These are phyloP conservation scores for Jordanella pulchra DNA, from an alignment of 2,797 vertebrate species.

Conservation along the genomic window DNA sequence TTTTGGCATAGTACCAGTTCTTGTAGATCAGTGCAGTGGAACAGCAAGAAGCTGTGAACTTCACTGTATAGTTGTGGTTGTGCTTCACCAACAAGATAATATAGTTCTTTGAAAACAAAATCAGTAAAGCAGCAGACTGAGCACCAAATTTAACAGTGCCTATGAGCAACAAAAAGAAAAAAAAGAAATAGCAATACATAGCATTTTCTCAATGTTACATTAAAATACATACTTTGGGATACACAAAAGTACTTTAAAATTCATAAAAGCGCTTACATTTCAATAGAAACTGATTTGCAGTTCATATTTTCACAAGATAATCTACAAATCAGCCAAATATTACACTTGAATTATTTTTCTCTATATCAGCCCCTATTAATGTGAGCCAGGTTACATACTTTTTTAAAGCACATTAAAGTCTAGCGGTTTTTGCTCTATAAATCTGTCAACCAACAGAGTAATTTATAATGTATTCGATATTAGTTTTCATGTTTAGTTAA, in stretches of 20 bases:
- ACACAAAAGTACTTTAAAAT: neutral
- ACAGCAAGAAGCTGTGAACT: conserved; percentile 1
- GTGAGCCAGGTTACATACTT: neutral
- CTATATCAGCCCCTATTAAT: neutral
- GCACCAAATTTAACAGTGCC: neutral
- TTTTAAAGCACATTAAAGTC: neutral
- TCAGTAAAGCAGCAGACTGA: neutral
- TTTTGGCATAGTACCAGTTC: conserved; percentile 3
- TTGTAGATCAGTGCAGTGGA: conserved; percentile 17
- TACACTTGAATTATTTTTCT: neutral
- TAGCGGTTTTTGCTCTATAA: neutral
- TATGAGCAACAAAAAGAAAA: neutral
- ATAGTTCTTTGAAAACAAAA: neutral
- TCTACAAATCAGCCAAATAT: neutral
- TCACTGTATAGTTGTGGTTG: neutral
- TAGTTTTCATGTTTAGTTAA: no score
- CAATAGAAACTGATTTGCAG: neutral
- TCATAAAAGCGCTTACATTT: neutral
- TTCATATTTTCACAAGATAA: neutral
- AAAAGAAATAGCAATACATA: neutral
- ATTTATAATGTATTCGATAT: neutral
- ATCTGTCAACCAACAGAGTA: neutral
- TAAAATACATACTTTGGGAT: neutral
- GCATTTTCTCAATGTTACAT: neutral
- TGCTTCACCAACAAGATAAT: neutral